Evolutionary conservation across 2,797 vertebrate genomes (phyloP).

Genomic region (Avahi laniger): DNA sequence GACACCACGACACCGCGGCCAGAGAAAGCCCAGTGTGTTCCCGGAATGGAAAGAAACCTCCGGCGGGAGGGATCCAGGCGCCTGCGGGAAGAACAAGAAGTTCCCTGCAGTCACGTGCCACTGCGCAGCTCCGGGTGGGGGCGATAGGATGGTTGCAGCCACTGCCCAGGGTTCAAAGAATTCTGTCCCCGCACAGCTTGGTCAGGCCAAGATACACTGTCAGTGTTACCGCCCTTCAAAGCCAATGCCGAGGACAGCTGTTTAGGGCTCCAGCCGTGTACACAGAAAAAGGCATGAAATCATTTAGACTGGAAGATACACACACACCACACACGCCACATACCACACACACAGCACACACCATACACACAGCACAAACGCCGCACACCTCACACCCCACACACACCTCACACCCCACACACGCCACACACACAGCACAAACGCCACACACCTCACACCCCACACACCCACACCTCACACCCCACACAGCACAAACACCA

Average conservation of each 20-base stretch:
- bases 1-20: rapidly evolving
- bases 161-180: background rate
- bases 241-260: background rate
- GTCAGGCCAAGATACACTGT: background rate
- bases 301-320: background rate
- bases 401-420: too few species aligned
- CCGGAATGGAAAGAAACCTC: background rate
- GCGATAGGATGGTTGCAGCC: too few species aligned
- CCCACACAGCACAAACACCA: too few species aligned
- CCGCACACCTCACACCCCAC: too few species aligned
- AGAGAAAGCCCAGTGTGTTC: background rate
- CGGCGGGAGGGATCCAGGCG: background rate
- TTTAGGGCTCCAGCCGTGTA: background rate
- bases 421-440: too few species aligned
- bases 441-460: too few species aligned
- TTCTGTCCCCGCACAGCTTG: background rate
- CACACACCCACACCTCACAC: too few species aligned
- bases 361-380: background rate
- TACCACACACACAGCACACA: background rate
- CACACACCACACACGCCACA: background rate
- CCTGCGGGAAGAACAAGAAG: background rate
- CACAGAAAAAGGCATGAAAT: background rate
- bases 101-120: background rate
- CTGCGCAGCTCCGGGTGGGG: too few species aligned
- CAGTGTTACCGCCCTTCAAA: background rate